These are phyloP conservation scores for Diadema setosum DNA, from an alignment of 35 echinoderm and acorn worm species.

Conservation along the genomic window DNA sequence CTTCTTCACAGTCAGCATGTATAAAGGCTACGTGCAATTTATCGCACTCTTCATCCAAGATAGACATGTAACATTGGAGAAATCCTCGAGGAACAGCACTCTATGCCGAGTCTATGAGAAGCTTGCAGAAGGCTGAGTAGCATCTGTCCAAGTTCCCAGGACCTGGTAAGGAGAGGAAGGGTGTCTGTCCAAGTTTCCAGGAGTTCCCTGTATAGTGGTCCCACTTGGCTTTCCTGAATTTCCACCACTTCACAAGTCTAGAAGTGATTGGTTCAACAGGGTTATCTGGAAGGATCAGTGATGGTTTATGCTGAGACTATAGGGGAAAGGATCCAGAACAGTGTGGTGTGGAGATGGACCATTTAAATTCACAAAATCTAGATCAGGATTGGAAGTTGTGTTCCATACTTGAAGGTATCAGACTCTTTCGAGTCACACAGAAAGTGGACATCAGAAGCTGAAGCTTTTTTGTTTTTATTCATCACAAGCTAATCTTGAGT, in stretches of 20 bases:
- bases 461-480: no score
- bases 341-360: not conserved
- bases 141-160: not conserved
- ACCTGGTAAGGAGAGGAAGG: not conserved
- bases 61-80: not conserved
- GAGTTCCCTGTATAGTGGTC: not conserved
- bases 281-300: not conserved
- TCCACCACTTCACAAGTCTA: not conserved
- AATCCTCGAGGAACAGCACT: not conserved
- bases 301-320: not conserved
- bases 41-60: conserved; percentile 27
- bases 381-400: not conserved
- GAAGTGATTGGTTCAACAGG: not conserved
- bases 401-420: not conserved
- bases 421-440: no score
- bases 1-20: not conserved
- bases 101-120: not conserved
- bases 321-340: no score
- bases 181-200: not conserved
- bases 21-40: not conserved
- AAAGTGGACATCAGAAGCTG: not conserved
- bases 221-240: not conserved
- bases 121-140: not conserved
- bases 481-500: no score
- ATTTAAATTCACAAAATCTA: not conserved